Evolutionary conservation across 2,888 invertebrate genomes (phyloP).

Genomic region (Sinhomidia bicolor): DNA sequence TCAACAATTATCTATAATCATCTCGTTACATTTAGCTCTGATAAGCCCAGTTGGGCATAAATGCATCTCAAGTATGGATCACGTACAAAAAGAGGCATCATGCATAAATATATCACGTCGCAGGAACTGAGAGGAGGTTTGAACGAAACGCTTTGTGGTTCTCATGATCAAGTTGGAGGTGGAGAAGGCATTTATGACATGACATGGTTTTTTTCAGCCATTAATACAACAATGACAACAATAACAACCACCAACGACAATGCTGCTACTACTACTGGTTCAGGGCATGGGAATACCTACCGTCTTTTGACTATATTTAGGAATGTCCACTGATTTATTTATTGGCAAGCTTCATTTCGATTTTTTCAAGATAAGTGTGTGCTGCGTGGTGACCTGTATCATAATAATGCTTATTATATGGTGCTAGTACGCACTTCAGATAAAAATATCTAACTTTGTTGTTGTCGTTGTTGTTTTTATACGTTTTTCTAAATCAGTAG

Average conservation of each 20-base stretch:
- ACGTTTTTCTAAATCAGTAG: conserved; percentile 18
- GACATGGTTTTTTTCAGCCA: conserved; percentile 40
- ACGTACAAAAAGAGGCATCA: neutral
- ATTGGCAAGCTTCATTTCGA: conserved; percentile 27
- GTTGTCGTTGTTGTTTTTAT: conserved; percentile 22
- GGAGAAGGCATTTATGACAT: conserved; percentile 36
- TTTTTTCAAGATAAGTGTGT: conserved; percentile 13
- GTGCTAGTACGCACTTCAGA: conserved; percentile 12
- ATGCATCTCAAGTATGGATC: neutral
- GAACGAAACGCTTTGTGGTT: conserved; percentile 4
- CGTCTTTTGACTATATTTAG: conserved; percentile 43
- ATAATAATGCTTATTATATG: neutral
- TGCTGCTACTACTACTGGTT: neutral
- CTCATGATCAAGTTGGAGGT: conserved; percentile 50
- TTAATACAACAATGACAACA: neutral
- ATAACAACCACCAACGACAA: conserved; percentile 22
- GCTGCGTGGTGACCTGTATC: conserved; percentile 16
- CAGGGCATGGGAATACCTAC: conserved; percentile 4
- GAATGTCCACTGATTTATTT: conserved; percentile 41
- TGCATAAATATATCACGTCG: conserved; percentile 20
- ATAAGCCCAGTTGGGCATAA: conserved; percentile 1
- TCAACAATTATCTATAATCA: neutral
- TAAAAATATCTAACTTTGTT: conserved; percentile 1
- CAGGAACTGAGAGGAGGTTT: neutral
- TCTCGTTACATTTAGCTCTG: neutral